Percentiles rank a stretch among this genome's conserved stretches.
Evolutionary conservation across 2,113 vertebrate species (phyloP).

Genomic region (Mustela lutreola): DNA sequence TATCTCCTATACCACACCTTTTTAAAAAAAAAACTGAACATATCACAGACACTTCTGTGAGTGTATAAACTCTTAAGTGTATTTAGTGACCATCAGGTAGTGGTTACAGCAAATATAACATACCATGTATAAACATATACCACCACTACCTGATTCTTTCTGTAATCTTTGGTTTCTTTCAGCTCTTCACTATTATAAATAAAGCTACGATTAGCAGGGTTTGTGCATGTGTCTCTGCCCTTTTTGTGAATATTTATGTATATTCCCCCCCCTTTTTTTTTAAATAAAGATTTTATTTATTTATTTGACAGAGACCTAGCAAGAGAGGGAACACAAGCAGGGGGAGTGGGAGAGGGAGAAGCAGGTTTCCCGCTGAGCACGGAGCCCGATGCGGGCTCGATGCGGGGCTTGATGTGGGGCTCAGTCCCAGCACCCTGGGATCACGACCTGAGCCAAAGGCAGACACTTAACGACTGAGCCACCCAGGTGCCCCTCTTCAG

Average conservation of each 20-base stretch:
- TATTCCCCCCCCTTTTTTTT: neutral
- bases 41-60: neutral
- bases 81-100: neutral
- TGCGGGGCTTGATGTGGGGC: too few species aligned
- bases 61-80: neutral
- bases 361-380: too few species aligned
- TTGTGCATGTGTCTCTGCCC: neutral
- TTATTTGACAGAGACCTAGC: too few species aligned
- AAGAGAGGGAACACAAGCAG: too few species aligned
- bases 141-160: neutral
- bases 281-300: too few species aligned
- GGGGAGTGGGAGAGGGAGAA: too few species aligned
- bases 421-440: too few species aligned
- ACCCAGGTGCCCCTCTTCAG: neutral
- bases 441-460: too few species aligned
- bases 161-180: neutral
- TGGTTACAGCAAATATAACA: neutral
- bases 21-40: neutral
- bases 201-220: neutral
- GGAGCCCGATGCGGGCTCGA: too few species aligned
- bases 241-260: neutral
- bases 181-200: neutral
- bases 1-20: neutral
- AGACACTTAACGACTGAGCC: too few species aligned
- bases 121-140: neutral